Evolutionary conservation across 2,113 vertebrate genomes (phyloP).

Genomic region (Chauna torquata): DNA sequence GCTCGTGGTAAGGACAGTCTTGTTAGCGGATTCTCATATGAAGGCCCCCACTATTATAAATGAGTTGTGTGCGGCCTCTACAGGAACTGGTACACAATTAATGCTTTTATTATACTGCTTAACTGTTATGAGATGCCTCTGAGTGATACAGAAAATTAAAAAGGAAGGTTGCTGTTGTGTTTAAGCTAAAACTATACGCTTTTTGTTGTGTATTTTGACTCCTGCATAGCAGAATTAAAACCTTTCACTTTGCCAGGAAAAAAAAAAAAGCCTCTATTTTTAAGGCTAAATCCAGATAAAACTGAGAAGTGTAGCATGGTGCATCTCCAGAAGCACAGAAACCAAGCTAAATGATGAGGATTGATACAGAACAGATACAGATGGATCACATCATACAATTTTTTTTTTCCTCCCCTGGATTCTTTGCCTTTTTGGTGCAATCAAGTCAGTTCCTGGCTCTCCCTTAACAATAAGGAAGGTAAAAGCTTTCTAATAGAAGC

Average conservation of each 20-base stretch:
- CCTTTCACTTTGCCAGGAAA: background rate
- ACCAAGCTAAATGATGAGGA: background rate
- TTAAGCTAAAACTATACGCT: background rate
- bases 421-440: background rate
- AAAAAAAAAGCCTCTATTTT: background rate
- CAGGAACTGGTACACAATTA: background rate
- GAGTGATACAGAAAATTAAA: background rate
- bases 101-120: background rate
- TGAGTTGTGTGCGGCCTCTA: conserved; percentile 24
- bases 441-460: background rate
- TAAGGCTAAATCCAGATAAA: background rate
- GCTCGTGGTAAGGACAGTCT: background rate
- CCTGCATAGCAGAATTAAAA: background rate
- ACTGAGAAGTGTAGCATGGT: background rate
- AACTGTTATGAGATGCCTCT: background rate
- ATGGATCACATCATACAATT: background rate
- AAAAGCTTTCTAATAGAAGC: background rate
- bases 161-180: background rate
- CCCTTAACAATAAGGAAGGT: background rate
- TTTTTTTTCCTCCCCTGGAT: background rate
- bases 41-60: background rate
- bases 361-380: background rate
- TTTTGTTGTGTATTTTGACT: background rate
- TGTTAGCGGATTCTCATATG: background rate
- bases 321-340: background rate